Percentiles rank a stretch among this genome's conserved stretches.
Evolutionary conservation across 2,113 vertebrate genomes (phyloP).

Genomic region (Tupaia chinensis): DNA sequence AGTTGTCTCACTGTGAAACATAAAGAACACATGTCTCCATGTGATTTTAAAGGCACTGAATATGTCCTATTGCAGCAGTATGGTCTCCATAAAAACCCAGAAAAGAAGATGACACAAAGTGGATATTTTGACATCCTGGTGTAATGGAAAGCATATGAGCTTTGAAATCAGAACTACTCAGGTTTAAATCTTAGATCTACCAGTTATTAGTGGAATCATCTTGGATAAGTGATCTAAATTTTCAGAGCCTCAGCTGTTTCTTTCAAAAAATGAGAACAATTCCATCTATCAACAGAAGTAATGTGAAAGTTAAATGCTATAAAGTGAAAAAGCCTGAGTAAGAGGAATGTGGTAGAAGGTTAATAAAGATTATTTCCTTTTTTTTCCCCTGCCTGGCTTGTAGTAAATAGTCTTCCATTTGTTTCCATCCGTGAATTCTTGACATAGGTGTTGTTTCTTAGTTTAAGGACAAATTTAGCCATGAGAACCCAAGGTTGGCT

Average conservation of each 20-base stretch:
- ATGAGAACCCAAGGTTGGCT: neutral
- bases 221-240: neutral
- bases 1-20: constrained; percentile 49
- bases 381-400: neutral
- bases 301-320: constrained; percentile 1
- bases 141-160: neutral
- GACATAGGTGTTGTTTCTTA: neutral
- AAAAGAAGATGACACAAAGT: neutral
- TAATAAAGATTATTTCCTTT: constrained; percentile 13
- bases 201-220: neutral
- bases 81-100: constrained; percentile 23
- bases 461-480: constrained; percentile 1
- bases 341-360: neutral
- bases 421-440: neutral
- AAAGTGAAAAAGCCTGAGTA: neutral
- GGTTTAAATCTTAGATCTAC: constrained; percentile 14
- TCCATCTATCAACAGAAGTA: neutral
- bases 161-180: neutral
- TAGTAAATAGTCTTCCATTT: neutral
- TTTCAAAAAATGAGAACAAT: constrained; percentile 10
- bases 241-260: neutral
- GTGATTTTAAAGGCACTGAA: constrained; percentile 51
- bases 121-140: neutral
- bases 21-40: constrained; percentile 32
- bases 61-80: neutral